Evolutionary conservation across 2,113 vertebrate species (phyloP).

Genomic region (Phodopus roborovskii): DNA sequence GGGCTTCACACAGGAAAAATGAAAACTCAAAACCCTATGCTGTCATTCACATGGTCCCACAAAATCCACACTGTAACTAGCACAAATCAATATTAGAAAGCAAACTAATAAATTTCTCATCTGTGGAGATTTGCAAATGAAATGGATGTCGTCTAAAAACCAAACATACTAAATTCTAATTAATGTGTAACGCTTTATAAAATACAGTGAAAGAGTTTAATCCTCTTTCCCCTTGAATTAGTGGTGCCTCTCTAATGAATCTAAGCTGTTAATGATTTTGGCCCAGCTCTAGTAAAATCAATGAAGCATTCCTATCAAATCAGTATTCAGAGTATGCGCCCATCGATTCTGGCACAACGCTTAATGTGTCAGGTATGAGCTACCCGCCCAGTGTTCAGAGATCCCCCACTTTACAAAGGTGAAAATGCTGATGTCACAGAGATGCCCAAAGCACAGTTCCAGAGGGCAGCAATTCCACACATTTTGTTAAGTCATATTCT

Average conservation of each 20-base stretch:
- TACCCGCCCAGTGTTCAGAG: constrained; percentile 21
- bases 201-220: constrained; percentile 66
- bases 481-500: constrained; percentile 33
- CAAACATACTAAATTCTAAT: constrained; percentile 73
- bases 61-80: background rate
- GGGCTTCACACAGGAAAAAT: background rate
- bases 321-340: constrained; percentile 54
- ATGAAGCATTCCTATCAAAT: constrained; percentile 73
- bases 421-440: background rate
- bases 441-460: constrained; percentile 4
- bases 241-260: constrained; percentile 77
- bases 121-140: constrained; percentile 61
- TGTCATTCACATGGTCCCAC: background rate
- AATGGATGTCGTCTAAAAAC: constrained; percentile 43
- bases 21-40: background rate
- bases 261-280: constrained; percentile 72
- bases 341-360: constrained; percentile 55
- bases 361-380: constrained; percentile 51
- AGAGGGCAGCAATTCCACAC: constrained; percentile 5
- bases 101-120: constrained; percentile 63
- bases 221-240: constrained; percentile 69
- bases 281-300: constrained; percentile 70
- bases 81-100: constrained; percentile 52
- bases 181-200: constrained; percentile 65
- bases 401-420: constrained; percentile 33